Conservation (phyloP, 2,797 vertebrate species). For the Mormyrus proboscirostris region DNA sequence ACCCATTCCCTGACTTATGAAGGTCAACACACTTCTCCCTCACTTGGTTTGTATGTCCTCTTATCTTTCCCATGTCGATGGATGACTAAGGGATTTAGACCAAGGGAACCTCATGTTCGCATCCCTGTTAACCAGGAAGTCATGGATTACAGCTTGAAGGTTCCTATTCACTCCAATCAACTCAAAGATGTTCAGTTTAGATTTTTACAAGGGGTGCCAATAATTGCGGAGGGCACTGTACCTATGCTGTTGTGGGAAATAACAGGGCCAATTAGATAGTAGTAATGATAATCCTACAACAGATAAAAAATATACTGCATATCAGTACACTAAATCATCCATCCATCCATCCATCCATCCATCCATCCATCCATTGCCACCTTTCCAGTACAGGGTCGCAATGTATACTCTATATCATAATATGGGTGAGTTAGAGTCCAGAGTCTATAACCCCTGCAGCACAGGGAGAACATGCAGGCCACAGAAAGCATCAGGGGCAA, state of each 20-base stretch:
- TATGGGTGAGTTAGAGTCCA: neutral
- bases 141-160: neutral
- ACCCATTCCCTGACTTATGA: too few relatives aligned
- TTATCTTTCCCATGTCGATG: too few relatives aligned
- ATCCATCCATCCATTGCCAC: neutral
- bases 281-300: neutral
- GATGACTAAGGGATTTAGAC: neutral
- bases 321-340: neutral
- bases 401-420: neutral
- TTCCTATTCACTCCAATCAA: neutral
- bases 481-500: neutral
- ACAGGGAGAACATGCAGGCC: neutral
- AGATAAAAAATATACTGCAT: neutral
- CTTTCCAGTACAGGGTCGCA: neutral
- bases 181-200: neutral
- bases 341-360: neutral
- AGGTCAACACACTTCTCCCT: too few relatives aligned
- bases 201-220: neutral
- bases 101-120: neutral
- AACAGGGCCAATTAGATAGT: neutral
- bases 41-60: too few relatives aligned
- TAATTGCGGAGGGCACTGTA: neutral
- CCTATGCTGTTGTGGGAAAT: neutral
- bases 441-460: neutral
- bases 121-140: neutral